Conservation (phyloP, 2,888 invertebrate species). For the Rhynchonema sp. region DNA sequence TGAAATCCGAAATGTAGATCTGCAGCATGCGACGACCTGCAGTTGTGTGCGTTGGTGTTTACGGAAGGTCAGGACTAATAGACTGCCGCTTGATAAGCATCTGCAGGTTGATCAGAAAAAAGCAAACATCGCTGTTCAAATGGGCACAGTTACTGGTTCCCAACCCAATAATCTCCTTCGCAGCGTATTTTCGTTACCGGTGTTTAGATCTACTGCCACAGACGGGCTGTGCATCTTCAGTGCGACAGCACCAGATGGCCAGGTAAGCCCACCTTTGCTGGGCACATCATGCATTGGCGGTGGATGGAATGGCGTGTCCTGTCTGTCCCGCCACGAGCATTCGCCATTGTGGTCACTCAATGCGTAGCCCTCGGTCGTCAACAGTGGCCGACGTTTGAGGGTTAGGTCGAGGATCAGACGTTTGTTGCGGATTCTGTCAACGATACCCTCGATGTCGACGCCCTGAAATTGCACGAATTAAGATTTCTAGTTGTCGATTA, state of each 20-base stretch:
- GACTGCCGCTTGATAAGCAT: neutral
- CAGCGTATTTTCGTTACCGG: no score
- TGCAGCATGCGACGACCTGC: neutral
- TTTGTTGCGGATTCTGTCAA: neutral
- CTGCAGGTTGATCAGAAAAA: no score
- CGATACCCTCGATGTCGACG: neutral
- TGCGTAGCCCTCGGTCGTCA: neutral
- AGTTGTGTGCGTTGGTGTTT: neutral
- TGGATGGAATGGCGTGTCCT: neutral
- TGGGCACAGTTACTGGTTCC: neutral
- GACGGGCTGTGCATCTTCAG: no score
- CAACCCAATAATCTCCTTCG: no score
- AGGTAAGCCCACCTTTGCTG: neutral
- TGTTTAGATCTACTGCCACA: no score
- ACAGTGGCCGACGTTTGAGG: neutral
- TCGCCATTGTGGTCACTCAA: neutral
- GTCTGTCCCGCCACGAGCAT: neutral
- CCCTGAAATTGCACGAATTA: no score
- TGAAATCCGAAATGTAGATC: neutral
- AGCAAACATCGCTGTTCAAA: neutral
- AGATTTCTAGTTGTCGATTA: neutral
- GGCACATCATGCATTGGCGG: neutral
- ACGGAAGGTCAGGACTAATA: neutral
- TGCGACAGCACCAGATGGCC: no score
- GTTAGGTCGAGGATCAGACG: neutral